Percentiles rank a stretch among this genome's conserved stretches.
Evolutionary conservation across 1,140 invertebrate genomes (phyloP).

Genomic region (Ceratitis capitata): DNA sequence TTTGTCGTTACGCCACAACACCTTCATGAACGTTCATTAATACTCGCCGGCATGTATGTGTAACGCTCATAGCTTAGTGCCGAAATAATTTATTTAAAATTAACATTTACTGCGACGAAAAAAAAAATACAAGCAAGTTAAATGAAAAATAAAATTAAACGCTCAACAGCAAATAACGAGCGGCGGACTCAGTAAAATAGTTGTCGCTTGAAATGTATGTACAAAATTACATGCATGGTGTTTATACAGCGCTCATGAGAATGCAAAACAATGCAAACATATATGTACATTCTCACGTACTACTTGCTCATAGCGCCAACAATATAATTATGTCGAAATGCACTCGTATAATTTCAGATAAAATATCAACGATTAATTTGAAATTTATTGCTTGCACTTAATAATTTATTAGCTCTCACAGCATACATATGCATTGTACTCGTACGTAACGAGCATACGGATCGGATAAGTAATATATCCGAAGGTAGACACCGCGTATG

Average conservation of each 20-base stretch:
- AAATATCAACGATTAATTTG: slow-evolving; percentile 44
- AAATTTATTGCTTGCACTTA: slow-evolving; percentile 43
- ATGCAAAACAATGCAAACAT: not conserved
- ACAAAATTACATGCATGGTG: not conserved
- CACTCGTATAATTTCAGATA: slow-evolving; percentile 34
- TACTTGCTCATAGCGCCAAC: not conserved
- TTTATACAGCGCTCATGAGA: too few species aligned
- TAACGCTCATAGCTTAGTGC: not conserved
- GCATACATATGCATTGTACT: not conserved
- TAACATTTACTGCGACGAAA: slow-evolving; percentile 2
- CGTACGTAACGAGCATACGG: not conserved
- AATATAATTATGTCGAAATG: slow-evolving; percentile 40
- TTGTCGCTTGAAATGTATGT: not conserved
- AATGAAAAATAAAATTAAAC: not conserved
- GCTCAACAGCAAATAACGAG: not conserved
- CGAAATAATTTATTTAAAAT: slow-evolving; percentile 34
- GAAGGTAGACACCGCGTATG: not conserved
- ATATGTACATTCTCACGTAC: slow-evolving; percentile 11
- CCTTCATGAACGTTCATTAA: not conserved
- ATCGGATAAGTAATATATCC: not conserved
- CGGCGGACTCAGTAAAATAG: not conserved
- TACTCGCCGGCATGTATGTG: not conserved
- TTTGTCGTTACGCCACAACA: slow-evolving; percentile 22
- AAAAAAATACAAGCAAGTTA: not conserved
- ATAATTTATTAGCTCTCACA: slow-evolving; percentile 41